Base-by-base conservation (phyloP, 2,888 invertebrate species). In the Timandra comae region DNA sequence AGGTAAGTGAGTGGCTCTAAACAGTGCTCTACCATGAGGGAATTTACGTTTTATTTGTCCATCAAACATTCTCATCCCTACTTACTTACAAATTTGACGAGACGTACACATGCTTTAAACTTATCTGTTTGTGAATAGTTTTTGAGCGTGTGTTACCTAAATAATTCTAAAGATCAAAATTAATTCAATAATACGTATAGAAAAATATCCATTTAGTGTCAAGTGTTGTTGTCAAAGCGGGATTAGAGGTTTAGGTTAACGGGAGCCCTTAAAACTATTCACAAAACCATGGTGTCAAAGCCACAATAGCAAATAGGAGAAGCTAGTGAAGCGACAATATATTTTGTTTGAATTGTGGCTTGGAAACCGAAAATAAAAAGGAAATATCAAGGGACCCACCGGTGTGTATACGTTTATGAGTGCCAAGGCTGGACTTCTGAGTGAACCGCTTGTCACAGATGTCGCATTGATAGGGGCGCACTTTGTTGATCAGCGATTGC, bases 361-460 rank as follows among this genome's bases (percentile, higher is more conserved):
- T 59, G 52, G 84, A 82, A 50, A 81, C 84, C 82, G 63, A 65
- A 75, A 71, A 74, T 66, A 71, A 74, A 40, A 77, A 65, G 63
- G 68, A 65, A 76, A 78, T 78, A 66, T 77, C 74, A 77, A 76
- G 80, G 80, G 82, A 86, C 86, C 86, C 91, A 87, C 87, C 87
- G 56, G 92, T 92, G 76, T 93, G 93, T 61, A 91, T 91, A 68
- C 92, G 89, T 75, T 92, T 92, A 86, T 93, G 93, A 63, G 93
- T 93, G 81, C 93, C 93, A 59, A 93, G 87, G 81, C 93, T 93
- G 71, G 92, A 92, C 84, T 93, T 93, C 86, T 93, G 93, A 53
- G 93, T 92, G 84, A 93, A 93, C 71, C 92, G 88, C 86, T 93
- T 93, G 74, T 91, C 88, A 79, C 93, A 93, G 69, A 91, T 87